Base-by-base conservation (phyloP, 1,140 invertebrate genomes). In the Trichoplusia ni region DNA sequence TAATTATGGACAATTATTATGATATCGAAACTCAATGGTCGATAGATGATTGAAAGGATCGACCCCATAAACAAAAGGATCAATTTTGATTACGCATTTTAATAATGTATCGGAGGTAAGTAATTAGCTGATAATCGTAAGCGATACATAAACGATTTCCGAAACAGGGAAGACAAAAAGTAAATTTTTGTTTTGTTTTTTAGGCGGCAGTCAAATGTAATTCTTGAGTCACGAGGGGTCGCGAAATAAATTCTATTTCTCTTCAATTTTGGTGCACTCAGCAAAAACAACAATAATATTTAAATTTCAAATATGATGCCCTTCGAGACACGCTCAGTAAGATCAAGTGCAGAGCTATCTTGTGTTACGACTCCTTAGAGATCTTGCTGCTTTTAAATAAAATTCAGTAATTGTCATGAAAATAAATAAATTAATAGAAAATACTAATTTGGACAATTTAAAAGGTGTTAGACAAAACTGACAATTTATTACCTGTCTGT, bases 1-100 rank as follows among this genome's bases (percentile, higher is more conserved):
- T 90, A 89, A 90, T 90, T 90, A 90, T 88, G 88, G 86, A 86
- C 88, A 90, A 90, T 90, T 90, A 89, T 86, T 89, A 86, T 89
- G 85, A 90, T 89, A 82, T 80, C 79, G 83, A 82, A 86, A 82
- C 83, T 85, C 77, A 87, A 88, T 88, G 81, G 79, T 78, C 80
- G 83, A 89, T 89, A 90, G 86, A 90, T 87, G 86, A 90, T 89
- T 90, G 86, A 88, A 89, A 90, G 85, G 84, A 88, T 88, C 84
- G 78, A 82, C 80, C 82, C 82, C 83, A 86, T 89, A 88, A 88
- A 89, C 88, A 90, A 89, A 87, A 89, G 87, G 81, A 86, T 86
- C 84, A 74, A 85, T 87, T 86, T 82, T 69, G 81, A 83, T 90
- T 89, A 86, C 80, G 81, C 82, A 85, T 86, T 86, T 85, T 89